Base-by-base conservation (phyloP, 2,888 invertebrate species). In the Nyleta sp. region DNA sequence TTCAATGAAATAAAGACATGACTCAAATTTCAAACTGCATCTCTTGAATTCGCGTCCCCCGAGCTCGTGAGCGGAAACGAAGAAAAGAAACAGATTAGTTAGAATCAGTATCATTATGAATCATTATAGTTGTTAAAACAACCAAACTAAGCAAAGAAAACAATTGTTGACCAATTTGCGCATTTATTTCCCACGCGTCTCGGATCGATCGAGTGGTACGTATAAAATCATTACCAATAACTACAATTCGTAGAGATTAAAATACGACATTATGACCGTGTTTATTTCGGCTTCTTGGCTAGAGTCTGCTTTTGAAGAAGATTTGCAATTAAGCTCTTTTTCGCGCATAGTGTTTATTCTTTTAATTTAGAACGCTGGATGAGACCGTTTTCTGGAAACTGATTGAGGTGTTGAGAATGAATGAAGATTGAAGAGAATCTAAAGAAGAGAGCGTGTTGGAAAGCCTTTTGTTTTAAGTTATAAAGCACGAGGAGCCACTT, bases 181-280 rank as follows among this genome's bases (percentile, higher is more conserved):
- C 87, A 87, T 90, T 90, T 90, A 88, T 90, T 90, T 89, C 90
- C 87, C 90, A 90, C 90, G 90, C 90, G 90, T 90, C 90, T 90
- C 89, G 90, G 90, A 90, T 88, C 87, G 84, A 87, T 90, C 90
- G 90, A 90, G 90, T 90, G 90, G 90, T 90, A 90, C 84, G 90
- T 90, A 90, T 90, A 71, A 73, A 77, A 80, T 48, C 11, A 60
- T 81, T 80, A 78, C 80, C 64, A 76, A 70, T 76, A 65, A 78
- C 78, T 75, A 80, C n/a, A 81, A 80, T 72, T 71, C 67, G 81
- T 87, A 86, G 85, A 82, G 60, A 67, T 72, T 40, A 82, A 77
- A 81, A 79, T 81, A 81, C 79, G 68, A 72, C 42, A 52, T 70
- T 64, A 60, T 62, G 28, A 52, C 38, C 57, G 38, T 38, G 35